Percentiles rank a stretch among this genome's conserved stretches.
phyloP scores from a whole-genome alignment of 2,797 vertebrate species.

The Nannoperca australis region DNA sequence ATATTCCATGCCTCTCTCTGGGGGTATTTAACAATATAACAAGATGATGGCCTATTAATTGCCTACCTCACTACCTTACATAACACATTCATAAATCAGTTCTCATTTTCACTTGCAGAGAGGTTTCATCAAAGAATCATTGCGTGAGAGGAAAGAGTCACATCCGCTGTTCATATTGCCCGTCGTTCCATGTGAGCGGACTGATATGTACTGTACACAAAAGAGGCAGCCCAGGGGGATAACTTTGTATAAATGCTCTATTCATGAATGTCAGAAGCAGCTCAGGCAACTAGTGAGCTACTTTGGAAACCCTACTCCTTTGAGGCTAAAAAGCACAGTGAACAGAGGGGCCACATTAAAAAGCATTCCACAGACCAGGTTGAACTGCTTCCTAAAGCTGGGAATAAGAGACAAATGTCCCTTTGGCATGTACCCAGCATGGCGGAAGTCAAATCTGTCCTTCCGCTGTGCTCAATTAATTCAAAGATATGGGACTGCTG shows the following conservation, averaged over 20 bases:
- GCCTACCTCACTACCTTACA: not conserved
- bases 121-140: not conserved
- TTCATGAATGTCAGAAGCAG: constrained; percentile 60
- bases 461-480: constrained; percentile 40
- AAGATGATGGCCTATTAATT: not conserved
- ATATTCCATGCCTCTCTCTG: not conserved
- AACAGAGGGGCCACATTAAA: constrained; percentile 48
- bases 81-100: not conserved
- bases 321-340: constrained; percentile 40
- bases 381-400: constrained; percentile 35
- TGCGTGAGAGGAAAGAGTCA: not conserved
- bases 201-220: constrained; percentile 45
- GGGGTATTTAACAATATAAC: constrained; percentile 1
- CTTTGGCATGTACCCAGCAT: constrained; percentile 48
- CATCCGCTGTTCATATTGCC: constrained; percentile 28
- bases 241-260: constrained; percentile 59
- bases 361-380: constrained; percentile 40
- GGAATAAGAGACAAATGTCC: constrained; percentile 59
- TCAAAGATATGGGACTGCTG: constrained; percentile 39
- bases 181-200: constrained; percentile 34
- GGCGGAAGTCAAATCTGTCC: constrained; percentile 39
- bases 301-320: constrained; percentile 57
- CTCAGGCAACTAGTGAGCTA: constrained; percentile 31
- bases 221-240: constrained; percentile 32
- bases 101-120: not conserved